Percentiles rank a stretch among this genome's conserved stretches.
These are phyloP conservation scores for Boulengeromyrus knoepffleri DNA, from an alignment of 2,113 vertebrate genomes.

Conservation along the genomic window DNA sequence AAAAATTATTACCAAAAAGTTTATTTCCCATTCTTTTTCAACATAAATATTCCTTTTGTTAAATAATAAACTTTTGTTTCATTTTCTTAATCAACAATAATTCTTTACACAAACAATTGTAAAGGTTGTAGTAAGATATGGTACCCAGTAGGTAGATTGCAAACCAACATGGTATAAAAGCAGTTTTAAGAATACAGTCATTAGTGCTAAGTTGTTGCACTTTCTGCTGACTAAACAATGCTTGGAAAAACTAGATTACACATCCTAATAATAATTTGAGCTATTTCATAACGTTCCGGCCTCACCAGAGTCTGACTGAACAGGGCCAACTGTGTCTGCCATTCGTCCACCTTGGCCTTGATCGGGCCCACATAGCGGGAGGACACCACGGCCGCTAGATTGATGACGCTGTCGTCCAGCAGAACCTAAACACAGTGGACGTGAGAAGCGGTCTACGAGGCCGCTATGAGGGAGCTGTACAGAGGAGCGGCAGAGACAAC, in stretches of 20 bases:
- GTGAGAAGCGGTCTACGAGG: too few relatives aligned
- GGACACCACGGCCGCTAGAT: slow-evolving; percentile 63
- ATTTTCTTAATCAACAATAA: not conserved
- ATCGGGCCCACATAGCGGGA: slow-evolving; percentile 67
- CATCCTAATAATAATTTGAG: too few relatives aligned
- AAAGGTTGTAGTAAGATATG: not conserved
- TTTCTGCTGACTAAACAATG: too few relatives aligned
- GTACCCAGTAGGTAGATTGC: not conserved
- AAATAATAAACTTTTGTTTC: not conserved
- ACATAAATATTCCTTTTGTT: not conserved
- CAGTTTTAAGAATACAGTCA: too few relatives aligned
- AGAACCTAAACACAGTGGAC: slow-evolving; percentile 53
- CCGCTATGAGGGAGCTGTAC: not conserved
- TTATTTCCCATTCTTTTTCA: not conserved
- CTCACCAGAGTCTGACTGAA: slow-evolving; percentile 76
- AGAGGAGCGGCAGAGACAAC: not conserved
- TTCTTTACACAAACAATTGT: not conserved
- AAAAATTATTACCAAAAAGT: not conserved
- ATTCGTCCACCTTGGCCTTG: slow-evolving; percentile 60
- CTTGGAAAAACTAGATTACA: too few relatives aligned
- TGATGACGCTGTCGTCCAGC: slow-evolving; percentile 72
- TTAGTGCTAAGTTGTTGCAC: too few relatives aligned
- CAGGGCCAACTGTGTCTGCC: slow-evolving; percentile 62
- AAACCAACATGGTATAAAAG: too few relatives aligned
- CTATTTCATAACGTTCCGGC: too few relatives aligned